Evolutionary conservation across 1,140 invertebrate genomes (phyloP).

Genomic region (Periplaneta americana): DNA sequence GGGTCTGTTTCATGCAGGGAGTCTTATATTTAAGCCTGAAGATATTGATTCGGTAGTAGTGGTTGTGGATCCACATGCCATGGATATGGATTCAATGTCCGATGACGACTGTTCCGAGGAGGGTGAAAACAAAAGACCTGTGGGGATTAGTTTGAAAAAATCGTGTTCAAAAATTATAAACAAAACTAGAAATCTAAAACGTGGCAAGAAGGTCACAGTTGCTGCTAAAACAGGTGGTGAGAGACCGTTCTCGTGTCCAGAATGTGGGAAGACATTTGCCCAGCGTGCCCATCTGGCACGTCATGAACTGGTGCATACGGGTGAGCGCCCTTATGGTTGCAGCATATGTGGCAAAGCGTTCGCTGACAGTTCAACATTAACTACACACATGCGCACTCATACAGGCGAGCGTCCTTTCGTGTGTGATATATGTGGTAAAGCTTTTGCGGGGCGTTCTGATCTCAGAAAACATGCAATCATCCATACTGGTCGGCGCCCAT

Average conservation of each 20-base stretch:
- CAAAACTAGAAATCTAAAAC: neutral
- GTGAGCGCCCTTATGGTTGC: constrained; percentile 55
- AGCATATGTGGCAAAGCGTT: constrained; percentile 61
- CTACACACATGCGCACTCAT: constrained; percentile 76
- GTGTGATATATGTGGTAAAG: constrained; percentile 57
- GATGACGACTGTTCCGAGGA: neutral
- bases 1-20: neutral
- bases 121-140: neutral
- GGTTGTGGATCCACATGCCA: neutral
- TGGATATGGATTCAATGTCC: neutral
- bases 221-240: constrained; percentile 24
- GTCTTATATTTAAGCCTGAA: neutral
- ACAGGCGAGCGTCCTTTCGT: constrained; percentile 54
- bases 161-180: neutral
- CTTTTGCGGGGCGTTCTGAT: constrained; percentile 57
- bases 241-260: constrained; percentile 54
- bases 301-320: constrained; percentile 46
- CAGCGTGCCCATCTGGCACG: constrained; percentile 49
- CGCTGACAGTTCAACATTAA: constrained; percentile 72
- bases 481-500: constrained; percentile 19
- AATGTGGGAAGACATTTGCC: constrained; percentile 53
- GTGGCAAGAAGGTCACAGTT: neutral
- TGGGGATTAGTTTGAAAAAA: neutral
- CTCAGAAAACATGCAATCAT: constrained; percentile 45
- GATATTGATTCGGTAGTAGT: neutral